Conservation (phyloP, 2,888 invertebrate species). For the Leptinotarsa haldemani region DNA sequence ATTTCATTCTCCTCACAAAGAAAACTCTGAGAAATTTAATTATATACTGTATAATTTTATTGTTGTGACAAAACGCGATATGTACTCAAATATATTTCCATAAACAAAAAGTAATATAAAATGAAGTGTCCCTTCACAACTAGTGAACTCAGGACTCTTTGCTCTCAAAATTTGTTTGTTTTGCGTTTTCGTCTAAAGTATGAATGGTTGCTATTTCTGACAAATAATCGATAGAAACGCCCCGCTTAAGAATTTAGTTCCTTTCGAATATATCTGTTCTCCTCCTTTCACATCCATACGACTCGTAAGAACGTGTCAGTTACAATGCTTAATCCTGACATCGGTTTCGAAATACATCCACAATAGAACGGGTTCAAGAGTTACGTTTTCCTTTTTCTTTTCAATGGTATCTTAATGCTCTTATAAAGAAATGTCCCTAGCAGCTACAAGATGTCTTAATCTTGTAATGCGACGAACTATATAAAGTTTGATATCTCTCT, state of each 20-base stretch:
- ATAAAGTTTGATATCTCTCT: neutral
- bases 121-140: neutral
- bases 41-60: too few species aligned
- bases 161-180: constrained; percentile 9
- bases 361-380: constrained; percentile 8
- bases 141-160: neutral
- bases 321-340: constrained; percentile 10
- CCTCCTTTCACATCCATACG: constrained; percentile 7
- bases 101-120: neutral
- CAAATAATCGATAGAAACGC: constrained; percentile 12
- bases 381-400: constrained; percentile 12
- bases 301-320: constrained; percentile 5
- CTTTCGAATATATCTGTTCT: neutral
- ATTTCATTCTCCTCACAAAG: neutral
- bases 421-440: constrained; percentile 2
- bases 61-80: neutral
- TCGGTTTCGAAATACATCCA: neutral
- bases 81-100: neutral
- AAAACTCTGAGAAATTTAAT: too few species aligned
- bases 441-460: constrained; percentile 10
- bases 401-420: constrained; percentile 12
- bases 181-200: neutral
- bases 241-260: neutral
- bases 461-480: constrained; percentile 9
- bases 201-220: constrained; percentile 3